Evolutionary conservation across 2,888 invertebrate genomes (phyloP).

Genomic region (Resseliella maxima): DNA sequence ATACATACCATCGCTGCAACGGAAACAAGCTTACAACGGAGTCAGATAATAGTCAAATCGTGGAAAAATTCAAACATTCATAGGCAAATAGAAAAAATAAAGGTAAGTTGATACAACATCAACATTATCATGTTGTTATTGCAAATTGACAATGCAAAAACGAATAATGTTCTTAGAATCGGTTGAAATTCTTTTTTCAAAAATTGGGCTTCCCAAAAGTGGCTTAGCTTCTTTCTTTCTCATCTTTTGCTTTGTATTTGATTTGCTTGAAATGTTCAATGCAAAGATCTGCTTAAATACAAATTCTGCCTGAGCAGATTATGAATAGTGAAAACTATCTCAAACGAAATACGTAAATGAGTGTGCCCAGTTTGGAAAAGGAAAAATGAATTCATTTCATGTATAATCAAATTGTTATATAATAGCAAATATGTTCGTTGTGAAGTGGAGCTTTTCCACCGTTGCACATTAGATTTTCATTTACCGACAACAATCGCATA

Average conservation of each 20-base stretch:
- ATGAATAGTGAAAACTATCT: background rate
- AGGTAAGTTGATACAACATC: background rate
- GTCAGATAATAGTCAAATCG: background rate
- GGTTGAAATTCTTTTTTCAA: too few species aligned
- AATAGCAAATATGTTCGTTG: background rate
- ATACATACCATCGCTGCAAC: background rate
- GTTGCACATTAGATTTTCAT: too few species aligned
- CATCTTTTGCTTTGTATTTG: too few species aligned
- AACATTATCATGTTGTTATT: too few species aligned
- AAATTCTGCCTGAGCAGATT: background rate
- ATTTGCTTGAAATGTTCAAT: background rate
- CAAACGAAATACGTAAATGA: background rate
- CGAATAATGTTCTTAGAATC: background rate
- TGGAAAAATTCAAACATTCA: background rate
- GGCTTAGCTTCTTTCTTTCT: too few species aligned
- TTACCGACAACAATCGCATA: too few species aligned
- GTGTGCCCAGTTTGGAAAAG: background rate
- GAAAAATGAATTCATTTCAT: background rate
- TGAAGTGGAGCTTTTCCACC: too few species aligned
- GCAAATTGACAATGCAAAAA: background rate
- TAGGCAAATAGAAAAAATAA: background rate
- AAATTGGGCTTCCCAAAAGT: too few species aligned
- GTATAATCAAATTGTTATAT: background rate
- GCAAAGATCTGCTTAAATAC: background rate
- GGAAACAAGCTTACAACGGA: background rate